phyloP scores from a whole-genome alignment of 2,888 invertebrate species.

The Heliconius ismenius region DNA sequence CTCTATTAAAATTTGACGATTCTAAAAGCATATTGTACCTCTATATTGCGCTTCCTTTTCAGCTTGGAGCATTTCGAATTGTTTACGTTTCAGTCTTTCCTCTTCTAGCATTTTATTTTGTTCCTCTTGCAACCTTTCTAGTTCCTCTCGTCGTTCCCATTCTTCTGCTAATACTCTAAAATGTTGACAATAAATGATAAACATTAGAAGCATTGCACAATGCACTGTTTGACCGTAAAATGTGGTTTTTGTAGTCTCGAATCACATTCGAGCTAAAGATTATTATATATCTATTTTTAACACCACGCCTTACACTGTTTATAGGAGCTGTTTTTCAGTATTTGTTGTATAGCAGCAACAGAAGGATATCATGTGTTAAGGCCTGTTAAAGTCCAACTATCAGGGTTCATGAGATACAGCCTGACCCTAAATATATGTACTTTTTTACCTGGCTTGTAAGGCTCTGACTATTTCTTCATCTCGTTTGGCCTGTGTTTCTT shows the following conservation, averaged over 20 bases:
- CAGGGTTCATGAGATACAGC: too few relatives aligned
- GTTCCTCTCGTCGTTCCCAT: constrained; percentile 90
- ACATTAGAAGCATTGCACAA: too few relatives aligned
- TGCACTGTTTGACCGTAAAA: too few relatives aligned
- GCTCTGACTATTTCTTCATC: constrained; percentile 91
- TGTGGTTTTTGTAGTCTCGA: too few relatives aligned
- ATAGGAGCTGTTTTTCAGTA: too few relatives aligned
- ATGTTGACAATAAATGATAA: background rate
- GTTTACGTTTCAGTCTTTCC: constrained; percentile 87
- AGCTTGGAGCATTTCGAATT: constrained; percentile 87
- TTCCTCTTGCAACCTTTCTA: constrained; percentile 90
- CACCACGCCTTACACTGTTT: too few relatives aligned
- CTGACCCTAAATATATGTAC: too few relatives aligned
- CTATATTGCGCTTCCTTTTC: constrained; percentile 86
- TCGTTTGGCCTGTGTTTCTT: constrained; percentile 91
- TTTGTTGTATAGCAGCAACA: too few relatives aligned
- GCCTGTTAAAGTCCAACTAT: too few relatives aligned
- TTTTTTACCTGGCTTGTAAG: constrained; percentile 82
- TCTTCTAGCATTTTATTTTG: constrained; percentile 87
- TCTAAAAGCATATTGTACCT: constrained; percentile 67
- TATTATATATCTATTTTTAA: too few relatives aligned
- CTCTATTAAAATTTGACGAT: background rate
- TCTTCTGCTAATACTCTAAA: constrained; percentile 88
- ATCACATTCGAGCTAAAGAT: too few relatives aligned
- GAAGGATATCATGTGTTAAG: too few relatives aligned